These are phyloP conservation scores for Antechinus stuartii DNA, from an alignment of 2,113 vertebrate species.

Conservation along the genomic window DNA sequence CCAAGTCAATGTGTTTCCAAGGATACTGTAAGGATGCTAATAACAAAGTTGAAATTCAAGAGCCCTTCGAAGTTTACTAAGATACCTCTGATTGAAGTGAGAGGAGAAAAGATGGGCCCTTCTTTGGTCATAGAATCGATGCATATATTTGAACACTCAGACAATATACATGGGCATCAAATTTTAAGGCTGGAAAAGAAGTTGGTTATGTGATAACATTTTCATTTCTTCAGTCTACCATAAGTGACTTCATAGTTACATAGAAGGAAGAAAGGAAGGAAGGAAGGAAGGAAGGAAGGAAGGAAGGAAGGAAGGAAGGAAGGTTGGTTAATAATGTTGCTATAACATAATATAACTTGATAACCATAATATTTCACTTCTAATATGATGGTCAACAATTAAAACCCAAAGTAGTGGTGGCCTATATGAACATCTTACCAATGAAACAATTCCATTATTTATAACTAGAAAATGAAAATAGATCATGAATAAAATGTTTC, in stretches of 20 bases:
- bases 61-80: not conserved
- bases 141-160: not conserved
- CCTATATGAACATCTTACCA: constrained; percentile 3
- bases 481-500: not conserved
- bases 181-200: not conserved
- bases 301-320: not conserved
- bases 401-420: not conserved
- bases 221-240: not conserved
- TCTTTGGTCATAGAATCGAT: not conserved
- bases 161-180: not conserved
- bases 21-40: not conserved
- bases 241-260: not conserved
- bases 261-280: too few species aligned
- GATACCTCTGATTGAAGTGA: too few species aligned
- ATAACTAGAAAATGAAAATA: constrained; percentile 1
- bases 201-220: not conserved
- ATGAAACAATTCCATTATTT: not conserved
- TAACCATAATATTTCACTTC: not conserved
- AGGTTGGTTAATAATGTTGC: not conserved
- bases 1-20: not conserved
- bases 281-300: too few species aligned
- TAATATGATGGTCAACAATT: not conserved
- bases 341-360: not conserved
- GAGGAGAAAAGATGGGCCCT: not conserved
- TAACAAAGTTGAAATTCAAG: not conserved